Evolutionary conservation across 2,113 vertebrate species (phyloP), one percentile per base, ranked within the genome.

Genomic region (Anoplopoma fimbria): DNA sequence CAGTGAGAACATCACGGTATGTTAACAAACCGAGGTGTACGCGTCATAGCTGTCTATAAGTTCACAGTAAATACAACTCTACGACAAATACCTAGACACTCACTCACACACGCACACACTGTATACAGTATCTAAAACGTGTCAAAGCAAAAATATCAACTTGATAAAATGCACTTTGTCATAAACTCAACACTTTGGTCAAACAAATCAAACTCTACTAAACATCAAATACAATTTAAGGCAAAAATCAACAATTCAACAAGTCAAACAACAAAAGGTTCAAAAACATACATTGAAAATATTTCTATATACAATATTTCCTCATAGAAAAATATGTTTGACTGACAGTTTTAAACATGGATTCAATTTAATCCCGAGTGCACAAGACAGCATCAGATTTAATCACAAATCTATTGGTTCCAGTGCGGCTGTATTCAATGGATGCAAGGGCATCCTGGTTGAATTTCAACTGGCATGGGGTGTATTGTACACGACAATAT

Each of bases 121-220:
- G 61, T 25, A 60, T 25, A 85, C 74, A 79, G 38, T 58, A 75
- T 82, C 64, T 77, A 70, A 74, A 84, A 80, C 40, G 51, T 60
- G 21, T 76, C 34, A 81, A 81, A 65, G 63, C 36, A 89, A 87
- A 81, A 88, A 63, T 60, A 82, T 82, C 36, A 68, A 77, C 61
- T 84, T 87, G 90, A 92, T 94, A 94, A 86, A 94, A 95, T 93
- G 94, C 93, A 88, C 89, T 83, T 90, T 79, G 72, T 84, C 83
- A 82, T 75, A 93, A 95, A 95, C 36, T 62, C 9, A 72, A 83
- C 91, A 95, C 95, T 97, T 96, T 96, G 94, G 95, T 96, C 94
- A 94, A 95, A 95, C 92, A 79, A 93, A 93, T 86, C 81, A 62
- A 87, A n/a, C 69, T 84, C 60, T 73, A 89, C 77, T 85, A 68